phyloP scores from a whole-genome alignment of 1,140 invertebrate species.

The Harpegnathos saltator region DNA sequence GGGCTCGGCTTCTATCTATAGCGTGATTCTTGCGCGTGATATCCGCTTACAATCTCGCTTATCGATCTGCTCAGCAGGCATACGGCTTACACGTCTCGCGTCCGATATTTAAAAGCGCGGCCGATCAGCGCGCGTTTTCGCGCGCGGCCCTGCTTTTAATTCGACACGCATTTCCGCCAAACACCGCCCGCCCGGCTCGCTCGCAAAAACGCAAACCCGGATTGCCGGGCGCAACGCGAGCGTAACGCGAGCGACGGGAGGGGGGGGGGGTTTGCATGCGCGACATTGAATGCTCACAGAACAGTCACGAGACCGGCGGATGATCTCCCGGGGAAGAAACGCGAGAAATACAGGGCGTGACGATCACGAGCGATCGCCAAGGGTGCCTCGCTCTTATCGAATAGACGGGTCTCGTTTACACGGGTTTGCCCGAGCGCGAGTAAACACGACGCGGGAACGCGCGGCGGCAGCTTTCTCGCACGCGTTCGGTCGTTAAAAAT shows the following conservation, averaged over 20 bases:
- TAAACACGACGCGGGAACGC: too few species aligned
- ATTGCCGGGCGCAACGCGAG: too few species aligned
- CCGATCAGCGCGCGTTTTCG: not conserved
- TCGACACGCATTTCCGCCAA: too few species aligned
- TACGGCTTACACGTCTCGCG: not conserved
- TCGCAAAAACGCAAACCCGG: too few species aligned
- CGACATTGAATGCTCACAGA: too few species aligned
- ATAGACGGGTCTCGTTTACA: conserved; percentile 34
- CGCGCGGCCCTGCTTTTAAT: not conserved
- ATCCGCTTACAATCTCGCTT: conserved; percentile 32
- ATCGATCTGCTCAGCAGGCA: conserved; percentile 29
- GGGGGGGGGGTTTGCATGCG: too few species aligned
- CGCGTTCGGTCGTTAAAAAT: conserved; percentile 58
- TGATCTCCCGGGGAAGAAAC: not conserved
- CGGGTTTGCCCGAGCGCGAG: not conserved
- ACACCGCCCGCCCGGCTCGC: too few species aligned
- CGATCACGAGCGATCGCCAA: not conserved
- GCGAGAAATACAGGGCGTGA: not conserved
- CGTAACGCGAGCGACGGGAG: too few species aligned
- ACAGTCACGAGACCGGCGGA: too few species aligned
- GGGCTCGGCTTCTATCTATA: conserved; percentile 27
- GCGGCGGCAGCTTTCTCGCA: conserved; percentile 45
- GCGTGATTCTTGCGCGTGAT: conserved; percentile 35
- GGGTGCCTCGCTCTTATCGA: too few species aligned
- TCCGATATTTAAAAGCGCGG: not conserved